Evolutionary conservation across 2,797 vertebrate species (phyloP).

Genomic region (Agapornis canus): DNA sequence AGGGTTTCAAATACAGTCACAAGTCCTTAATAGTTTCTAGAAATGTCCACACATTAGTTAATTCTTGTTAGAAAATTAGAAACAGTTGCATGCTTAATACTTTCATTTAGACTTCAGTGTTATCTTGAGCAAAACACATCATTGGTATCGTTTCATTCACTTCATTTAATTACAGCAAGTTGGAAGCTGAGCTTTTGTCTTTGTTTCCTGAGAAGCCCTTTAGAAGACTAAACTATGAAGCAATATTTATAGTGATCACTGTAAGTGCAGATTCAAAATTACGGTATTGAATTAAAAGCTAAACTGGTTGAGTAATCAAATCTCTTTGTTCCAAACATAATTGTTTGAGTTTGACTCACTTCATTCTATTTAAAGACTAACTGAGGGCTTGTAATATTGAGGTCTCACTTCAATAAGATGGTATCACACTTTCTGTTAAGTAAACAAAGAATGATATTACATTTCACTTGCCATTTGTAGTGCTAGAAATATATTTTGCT

Average conservation of each 20-base stretch:
- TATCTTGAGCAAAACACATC: not conserved
- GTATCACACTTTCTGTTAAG: not conserved
- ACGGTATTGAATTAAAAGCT: not conserved
- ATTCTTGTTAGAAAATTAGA: not conserved
- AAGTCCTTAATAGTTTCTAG: not conserved
- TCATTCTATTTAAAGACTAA: conserved; percentile 38
- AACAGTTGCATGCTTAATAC: not conserved
- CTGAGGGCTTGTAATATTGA: not conserved
- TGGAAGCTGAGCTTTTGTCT: not conserved
- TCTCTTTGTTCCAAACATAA: conserved; percentile 11
- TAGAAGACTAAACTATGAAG: not conserved
- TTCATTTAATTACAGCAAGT: not conserved
- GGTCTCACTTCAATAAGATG: not conserved
- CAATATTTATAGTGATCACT: conserved; percentile 9
- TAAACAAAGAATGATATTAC: not conserved
- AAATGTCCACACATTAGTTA: not conserved
- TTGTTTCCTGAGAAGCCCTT: conserved; percentile 3
- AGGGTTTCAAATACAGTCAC: not conserved
- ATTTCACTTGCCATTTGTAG: not conserved
- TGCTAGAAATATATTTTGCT: not conserved
- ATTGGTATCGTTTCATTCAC: not conserved
- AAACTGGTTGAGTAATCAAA: conserved; percentile 10
- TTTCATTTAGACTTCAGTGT: not conserved
- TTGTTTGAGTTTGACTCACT: conserved; percentile 3
- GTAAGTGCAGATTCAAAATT: not conserved